Percentiles rank a stretch among this genome's conserved stretches.
These are phyloP conservation scores for Phortica okadai DNA, from an alignment of 2,888 invertebrate species.

Conservation along the genomic window DNA sequence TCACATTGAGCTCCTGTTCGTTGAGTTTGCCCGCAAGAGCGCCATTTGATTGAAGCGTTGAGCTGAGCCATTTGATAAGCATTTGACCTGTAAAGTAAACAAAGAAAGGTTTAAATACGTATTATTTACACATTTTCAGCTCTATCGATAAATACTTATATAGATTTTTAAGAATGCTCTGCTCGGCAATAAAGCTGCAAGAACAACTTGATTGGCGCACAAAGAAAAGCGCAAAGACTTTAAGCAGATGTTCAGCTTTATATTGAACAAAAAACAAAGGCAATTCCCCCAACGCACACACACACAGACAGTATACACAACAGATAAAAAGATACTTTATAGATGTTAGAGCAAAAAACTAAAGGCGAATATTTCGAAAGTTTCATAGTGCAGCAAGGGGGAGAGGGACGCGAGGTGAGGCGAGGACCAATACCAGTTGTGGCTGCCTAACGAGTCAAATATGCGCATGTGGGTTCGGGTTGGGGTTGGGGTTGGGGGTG, in stretches of 20 bases:
- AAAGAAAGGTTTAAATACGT: not conserved
- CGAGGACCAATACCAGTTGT: too few relatives aligned
- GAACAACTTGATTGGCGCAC: not conserved
- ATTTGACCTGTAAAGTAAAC: conserved; percentile 84
- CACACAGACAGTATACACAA: not conserved
- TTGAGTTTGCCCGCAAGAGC: conserved; percentile 71
- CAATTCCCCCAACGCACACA: conserved; percentile 10
- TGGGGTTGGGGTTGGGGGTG: not conserved
- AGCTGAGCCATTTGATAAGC: conserved; percentile 92
- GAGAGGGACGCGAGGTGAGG: not conserved
- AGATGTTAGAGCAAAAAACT: conserved; percentile 20
- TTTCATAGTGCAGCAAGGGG: not conserved
- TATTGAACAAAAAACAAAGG: conserved; percentile 21
- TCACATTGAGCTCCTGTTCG: conserved; percentile 84
- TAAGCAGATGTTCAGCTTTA: conserved; percentile 7
- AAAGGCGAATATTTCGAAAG: conserved; percentile 21
- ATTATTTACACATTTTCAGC: not conserved
- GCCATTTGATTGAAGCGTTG: conserved; percentile 83
- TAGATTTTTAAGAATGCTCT: too few relatives aligned
- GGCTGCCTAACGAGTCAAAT: not conserved
- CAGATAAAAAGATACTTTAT: conserved; percentile 27
- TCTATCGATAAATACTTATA: too few relatives aligned
- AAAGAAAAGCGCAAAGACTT: not conserved
- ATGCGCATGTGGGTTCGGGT: not conserved
- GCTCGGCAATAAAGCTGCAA: too few relatives aligned